Conservation (phyloP, 1,140 invertebrate genomes). For the Meloidogyne hapla region DNA sequence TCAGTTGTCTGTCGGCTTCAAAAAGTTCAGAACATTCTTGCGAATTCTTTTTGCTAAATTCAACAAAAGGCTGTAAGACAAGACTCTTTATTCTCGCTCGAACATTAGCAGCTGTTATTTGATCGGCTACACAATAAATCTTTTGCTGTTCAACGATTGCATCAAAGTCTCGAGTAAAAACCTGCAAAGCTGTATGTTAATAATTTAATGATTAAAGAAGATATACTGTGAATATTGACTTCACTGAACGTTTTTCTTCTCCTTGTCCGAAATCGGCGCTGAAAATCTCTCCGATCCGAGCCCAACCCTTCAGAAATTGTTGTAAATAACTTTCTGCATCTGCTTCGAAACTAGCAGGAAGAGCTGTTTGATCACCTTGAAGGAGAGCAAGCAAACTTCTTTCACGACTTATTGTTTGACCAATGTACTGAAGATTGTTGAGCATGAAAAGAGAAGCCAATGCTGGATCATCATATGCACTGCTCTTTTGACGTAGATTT, state of each 20-base stretch:
- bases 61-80: constrained; percentile 45
- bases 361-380: constrained; percentile 18
- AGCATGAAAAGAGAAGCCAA: constrained; percentile 50
- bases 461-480: neutral
- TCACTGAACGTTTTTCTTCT: constrained; percentile 21
- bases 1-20: constrained; percentile 43
- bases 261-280: neutral
- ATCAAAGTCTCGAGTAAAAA: constrained; percentile 53
- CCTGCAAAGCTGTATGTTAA: constrained; percentile 25
- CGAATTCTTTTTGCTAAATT: constrained; percentile 42
- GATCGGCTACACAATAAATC: constrained; percentile 40
- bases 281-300: constrained; percentile 6
- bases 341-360: constrained; percentile 27
- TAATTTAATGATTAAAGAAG: neutral
- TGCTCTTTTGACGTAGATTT: neutral
- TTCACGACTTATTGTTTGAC: constrained; percentile 30
- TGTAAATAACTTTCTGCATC: constrained; percentile 40
- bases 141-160: constrained; percentile 49
- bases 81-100: constrained; percentile 45
- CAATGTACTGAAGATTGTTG: constrained; percentile 48
- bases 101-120: constrained; percentile 34
- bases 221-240: constrained; percentile 21
- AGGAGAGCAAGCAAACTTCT: constrained; percentile 29
- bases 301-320: constrained; percentile 43
- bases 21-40: constrained; percentile 26